A percentile compares a stretch with the other conserved stretches of the same genome.
phyloP scores from a whole-genome alignment of 1,140 invertebrate genomes.

The Diabrotica undecimpunctata region DNA sequence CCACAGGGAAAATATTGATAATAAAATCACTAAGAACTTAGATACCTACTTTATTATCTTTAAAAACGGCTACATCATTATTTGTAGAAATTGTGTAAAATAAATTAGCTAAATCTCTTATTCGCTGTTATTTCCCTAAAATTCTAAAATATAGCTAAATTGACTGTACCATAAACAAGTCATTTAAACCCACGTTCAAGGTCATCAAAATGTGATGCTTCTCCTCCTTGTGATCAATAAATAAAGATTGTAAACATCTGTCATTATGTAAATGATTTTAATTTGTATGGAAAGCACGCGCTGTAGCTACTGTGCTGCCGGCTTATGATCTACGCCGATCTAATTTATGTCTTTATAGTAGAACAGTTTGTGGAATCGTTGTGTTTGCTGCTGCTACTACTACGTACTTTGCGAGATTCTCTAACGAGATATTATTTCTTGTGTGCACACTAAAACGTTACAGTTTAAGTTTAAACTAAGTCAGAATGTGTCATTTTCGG shows the following conservation, averaged over 20 bases:
- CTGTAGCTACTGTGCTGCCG: not conserved
- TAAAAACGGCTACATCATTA: too few relatives aligned
- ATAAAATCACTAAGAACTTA: too few relatives aligned
- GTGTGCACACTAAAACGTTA: not conserved
- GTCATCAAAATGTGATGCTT: not conserved
- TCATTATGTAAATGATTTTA: slow-evolving; percentile 13
- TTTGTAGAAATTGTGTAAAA: too few relatives aligned
- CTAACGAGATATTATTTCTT: not conserved
- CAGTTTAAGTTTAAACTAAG: too few relatives aligned
- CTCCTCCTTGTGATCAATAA: slow-evolving; percentile 7
- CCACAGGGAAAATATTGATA: too few relatives aligned
- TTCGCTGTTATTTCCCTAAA: too few relatives aligned
- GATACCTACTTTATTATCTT: too few relatives aligned
- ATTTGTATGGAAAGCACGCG: slow-evolving; percentile 13
- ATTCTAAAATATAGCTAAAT: not conserved
- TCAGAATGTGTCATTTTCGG: too few relatives aligned
- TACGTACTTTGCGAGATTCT: not conserved
- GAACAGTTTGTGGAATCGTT: not conserved
- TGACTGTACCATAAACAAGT: not conserved
- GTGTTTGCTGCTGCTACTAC: not conserved
- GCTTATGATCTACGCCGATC: slow-evolving; percentile 4
- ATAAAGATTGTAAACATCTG: slow-evolving; percentile 11
- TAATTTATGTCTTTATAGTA: not conserved
- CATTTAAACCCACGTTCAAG: slow-evolving; percentile 6
- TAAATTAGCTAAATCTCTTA: too few relatives aligned